Evolutionary conservation across 1,140 invertebrate species (phyloP), one percentile per base, ranked within the genome.

Genomic region (Calephelis virginiensis): DNA sequence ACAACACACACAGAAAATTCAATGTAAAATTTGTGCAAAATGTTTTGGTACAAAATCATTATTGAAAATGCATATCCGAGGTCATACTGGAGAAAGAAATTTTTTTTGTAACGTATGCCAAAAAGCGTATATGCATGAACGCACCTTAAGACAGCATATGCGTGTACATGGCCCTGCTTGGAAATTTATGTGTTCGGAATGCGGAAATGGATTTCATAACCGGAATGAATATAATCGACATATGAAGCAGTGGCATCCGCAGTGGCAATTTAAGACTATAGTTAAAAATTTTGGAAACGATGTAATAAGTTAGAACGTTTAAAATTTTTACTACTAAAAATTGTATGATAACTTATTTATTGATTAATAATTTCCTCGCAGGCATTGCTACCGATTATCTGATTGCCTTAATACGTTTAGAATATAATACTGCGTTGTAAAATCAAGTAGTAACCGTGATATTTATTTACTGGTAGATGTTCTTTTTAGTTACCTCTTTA

Each of bases 11-110:
- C 90, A 92, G 46, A 92, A 92, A 69, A 92, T 93, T 49, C 90
- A 92, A 28, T 93, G 92, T 61, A 89, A 93, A 69, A 80, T 92
- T 5, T 93, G 92, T 63, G 90, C 90, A 4, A 93, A 93, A 72
- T 89, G 91, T 67, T 93, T 93, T 60, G 92, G 91, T 2, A 92
- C 92, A 1, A 77, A 85, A 7, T 94, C 94, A 82, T 93, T 80
- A 75, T 92, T 82, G 81, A 96, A 91, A 93, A 96, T 92, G 78
- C 95, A 96, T 83, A 94, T 95, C 85, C 83, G 95, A 66, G 94
- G 93, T 2, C 94, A 95, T 72, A 94, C 94, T 0, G 94, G 94
- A 0, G 94, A 94, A 69, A 85, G 92, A n/a, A 93, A 93, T 14
- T 94, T 94, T 76, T 86, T 88, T 43, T 94, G 93, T 72, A 73